Evolutionary conservation across 2,888 invertebrate species (phyloP).

Genomic region (Schizaphis graminum): DNA sequence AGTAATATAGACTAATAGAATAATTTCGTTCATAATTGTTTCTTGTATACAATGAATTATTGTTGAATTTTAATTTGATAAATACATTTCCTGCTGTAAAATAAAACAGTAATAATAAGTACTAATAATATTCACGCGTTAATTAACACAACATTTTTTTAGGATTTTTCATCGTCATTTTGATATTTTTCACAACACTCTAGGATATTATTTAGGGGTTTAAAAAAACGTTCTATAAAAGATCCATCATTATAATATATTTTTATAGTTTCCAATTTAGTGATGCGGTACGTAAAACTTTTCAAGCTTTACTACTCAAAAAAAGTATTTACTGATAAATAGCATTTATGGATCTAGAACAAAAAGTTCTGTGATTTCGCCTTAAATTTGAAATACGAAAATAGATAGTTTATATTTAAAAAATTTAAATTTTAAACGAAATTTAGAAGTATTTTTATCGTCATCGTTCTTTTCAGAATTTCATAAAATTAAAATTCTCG

Average conservation of each 20-base stretch:
- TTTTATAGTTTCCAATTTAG: not conserved
- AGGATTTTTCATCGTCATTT: not conserved
- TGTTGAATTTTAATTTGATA: not conserved
- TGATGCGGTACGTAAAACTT: not conserved
- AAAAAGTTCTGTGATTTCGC: not conserved
- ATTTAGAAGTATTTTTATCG: not conserved
- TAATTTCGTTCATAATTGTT: no score
- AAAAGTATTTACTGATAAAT: not conserved
- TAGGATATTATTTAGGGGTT: not conserved
- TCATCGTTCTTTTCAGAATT: not conserved
- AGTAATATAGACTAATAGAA: no score
- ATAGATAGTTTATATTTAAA: not conserved
- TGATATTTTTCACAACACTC: not conserved
- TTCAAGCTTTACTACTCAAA: not conserved
- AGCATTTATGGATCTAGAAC: not conserved
- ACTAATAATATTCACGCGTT: not conserved
- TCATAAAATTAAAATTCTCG: slow-evolving; percentile 12
- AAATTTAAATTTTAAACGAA: not conserved
- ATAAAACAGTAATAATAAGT: not conserved
- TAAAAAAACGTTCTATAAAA: not conserved
- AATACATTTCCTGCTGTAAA: no score
- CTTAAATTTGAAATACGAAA: not conserved
- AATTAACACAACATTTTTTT: not conserved
- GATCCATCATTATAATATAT: not conserved
- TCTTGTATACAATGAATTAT: not conserved